Evolutionary conservation across 2,888 invertebrate species (phyloP).

Genomic region (Latrodectus hesperus): DNA sequence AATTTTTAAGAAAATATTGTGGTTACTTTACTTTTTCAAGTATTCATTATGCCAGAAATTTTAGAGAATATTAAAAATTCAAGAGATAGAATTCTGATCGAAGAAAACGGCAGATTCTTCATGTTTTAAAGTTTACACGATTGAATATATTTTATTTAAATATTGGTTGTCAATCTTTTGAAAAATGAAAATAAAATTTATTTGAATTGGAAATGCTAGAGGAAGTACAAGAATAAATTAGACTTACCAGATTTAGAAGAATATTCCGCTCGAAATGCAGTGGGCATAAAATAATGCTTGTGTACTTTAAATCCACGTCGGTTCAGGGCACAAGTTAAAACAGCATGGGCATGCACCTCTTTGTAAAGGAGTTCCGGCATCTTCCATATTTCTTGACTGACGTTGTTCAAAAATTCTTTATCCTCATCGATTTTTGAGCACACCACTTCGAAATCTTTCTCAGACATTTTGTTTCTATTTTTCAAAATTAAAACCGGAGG

Average conservation of each 20-base stretch:
- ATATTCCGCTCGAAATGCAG: slow-evolving; percentile 68
- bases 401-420: slow-evolving; percentile 33
- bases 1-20: too few species aligned
- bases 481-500: too few species aligned
- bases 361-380: slow-evolving; percentile 73
- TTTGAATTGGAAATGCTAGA: neutral
- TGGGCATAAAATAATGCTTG: slow-evolving; percentile 65
- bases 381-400: slow-evolving; percentile 72
- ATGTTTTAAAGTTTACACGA: too few species aligned
- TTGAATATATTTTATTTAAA: too few species aligned
- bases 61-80: too few species aligned
- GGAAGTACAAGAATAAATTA: neutral
- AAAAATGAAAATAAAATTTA: neutral
- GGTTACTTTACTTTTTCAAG: too few species aligned
- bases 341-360: slow-evolving; percentile 72
- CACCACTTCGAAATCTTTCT: slow-evolving; percentile 42
- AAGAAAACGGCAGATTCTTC: too few species aligned
- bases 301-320: slow-evolving; percentile 72
- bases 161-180: neutral
- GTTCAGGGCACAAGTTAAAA: slow-evolving; percentile 72
- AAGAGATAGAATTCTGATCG: too few species aligned
- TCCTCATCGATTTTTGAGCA: slow-evolving; percentile 63
- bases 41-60: too few species aligned
- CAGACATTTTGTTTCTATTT: slow-evolving; percentile 16
- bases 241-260: slow-evolving; percentile 38